Base-by-base conservation (phyloP, 2,888 invertebrate genomes). In the Oligia strigilis region DNA sequence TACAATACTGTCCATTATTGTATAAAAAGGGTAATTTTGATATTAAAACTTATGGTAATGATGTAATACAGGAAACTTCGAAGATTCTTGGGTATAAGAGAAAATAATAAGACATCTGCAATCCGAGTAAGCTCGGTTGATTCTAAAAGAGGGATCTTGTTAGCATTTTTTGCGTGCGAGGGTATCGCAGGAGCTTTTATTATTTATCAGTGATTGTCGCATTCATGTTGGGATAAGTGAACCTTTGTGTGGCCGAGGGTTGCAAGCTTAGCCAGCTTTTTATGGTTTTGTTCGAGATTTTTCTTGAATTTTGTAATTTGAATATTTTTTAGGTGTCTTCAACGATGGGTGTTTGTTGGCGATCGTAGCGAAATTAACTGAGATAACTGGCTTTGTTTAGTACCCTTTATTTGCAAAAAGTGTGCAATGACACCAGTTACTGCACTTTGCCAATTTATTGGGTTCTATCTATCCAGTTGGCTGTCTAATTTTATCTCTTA, bases 191-290 rank as follows among this genome's bases (percentile, higher is more conserved):
- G 85, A 81, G 86, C 83, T 91, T 87, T 83, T 82, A 86, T 90
- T 89, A 88, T 91, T 87, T 89, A 89, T 90, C 89, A 82, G 80
- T 90, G 90, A 90, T 92, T 93, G 90, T 92, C 91, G 92, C 88
- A 92, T 92, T 91, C 90, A 92, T 81, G 40, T 69, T 36, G 89
- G 93, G 91, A 91, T 92, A 92, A 91, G 91, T 90, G 86, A 90
- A 86, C 78, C 81, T 89, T 89, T 89, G 89, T 89, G 73, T 23
- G 58, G 4, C 46, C 40, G 80, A 89, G 89, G 89, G 89, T 65
- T 89, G 83, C 71, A 43, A 71, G 67, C 55, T 65, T 0, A 71
- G 65, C 29, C 23, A 8, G 52, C 62, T 67, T 75, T 80, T 72
- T n/a, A 72, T 13, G 49, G 17, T 55, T 58, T 55, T 29, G 19